Evolutionary conservation across 2,888 invertebrate species (phyloP).

Genomic region (Xanthia togata): DNA sequence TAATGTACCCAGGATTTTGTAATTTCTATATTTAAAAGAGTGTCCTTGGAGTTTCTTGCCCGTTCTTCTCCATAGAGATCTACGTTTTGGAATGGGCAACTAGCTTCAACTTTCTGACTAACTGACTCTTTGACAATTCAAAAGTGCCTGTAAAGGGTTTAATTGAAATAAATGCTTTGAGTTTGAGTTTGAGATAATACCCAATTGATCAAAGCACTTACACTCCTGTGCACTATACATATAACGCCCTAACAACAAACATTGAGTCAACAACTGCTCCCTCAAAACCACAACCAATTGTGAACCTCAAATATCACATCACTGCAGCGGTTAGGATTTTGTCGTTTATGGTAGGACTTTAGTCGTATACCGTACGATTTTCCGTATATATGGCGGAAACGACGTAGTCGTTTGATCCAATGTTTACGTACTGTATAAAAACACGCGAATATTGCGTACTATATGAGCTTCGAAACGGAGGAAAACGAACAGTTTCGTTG

Average conservation of each 20-base stretch:
- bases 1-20: no score
- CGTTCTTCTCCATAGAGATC: no score
- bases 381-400: background rate
- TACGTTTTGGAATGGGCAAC: no score
- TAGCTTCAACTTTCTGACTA: no score
- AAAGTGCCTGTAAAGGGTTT: no score
- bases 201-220: background rate
- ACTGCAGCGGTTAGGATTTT: conserved; percentile 42
- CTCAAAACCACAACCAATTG: conserved; percentile 42
- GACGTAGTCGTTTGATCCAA: conserved; percentile 24
- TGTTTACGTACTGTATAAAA: conserved; percentile 51
- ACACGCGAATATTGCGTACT: conserved; percentile 35
- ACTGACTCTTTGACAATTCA: no score
- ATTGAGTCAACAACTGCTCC: conserved; percentile 12
- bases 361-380: conserved; percentile 24
- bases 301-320: conserved; percentile 26
- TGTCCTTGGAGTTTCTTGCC: no score
- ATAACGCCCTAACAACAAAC: background rate
- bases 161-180: no score
- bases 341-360: conserved; percentile 32
- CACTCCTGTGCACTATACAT: no score
- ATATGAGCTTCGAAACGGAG: conserved; percentile 1
- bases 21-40: no score
- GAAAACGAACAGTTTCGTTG: conserved; percentile 26
- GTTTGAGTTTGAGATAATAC: no score